Base-by-base conservation (phyloP, 2,797 vertebrate genomes). In the Melanotaenia boesemani region DNA sequence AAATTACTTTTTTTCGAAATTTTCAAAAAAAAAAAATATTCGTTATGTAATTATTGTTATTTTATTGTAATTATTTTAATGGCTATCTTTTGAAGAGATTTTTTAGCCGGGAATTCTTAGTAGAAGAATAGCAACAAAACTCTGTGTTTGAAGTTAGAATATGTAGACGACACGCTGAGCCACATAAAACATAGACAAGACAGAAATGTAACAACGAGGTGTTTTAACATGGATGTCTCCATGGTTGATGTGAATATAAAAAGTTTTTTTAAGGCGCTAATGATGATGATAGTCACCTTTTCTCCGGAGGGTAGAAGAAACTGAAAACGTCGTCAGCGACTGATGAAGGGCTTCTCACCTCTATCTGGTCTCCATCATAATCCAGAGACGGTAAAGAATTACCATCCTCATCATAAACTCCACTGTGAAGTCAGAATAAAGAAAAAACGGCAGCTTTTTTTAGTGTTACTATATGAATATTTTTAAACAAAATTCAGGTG, bases 321-420 rank as follows among this genome's bases (percentile, higher is more conserved):
- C 94, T 90, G 89, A 94, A 97, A 84, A 96, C 76, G 76, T 96
- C 96, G 62, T 96, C 95, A 32, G 90, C 88, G 70, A 94, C 76
- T 61, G 96, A 95, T 72, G 95, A 91, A 39, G 96, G 92, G 89
- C 94, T 96, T 69, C 94, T 95, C 72, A 94, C 90, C 11, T 95
- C 93, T 18, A 96, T 89, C 62, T 95, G 95, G 55, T 96, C 95
- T 28, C 91, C 91, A 82, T 97, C 96, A 18, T 96, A 97, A 80
- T 95, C 94, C 90, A 97, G 92, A 84, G 96, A 96, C 24, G 90
- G 94, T 82, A 97, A 92, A 26, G 94, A 95, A 79, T 96, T 96
- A n/a, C 96, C 97, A 56, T 96, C 96, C 84, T 96, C 95, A 74
- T 97, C 96, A 76, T 97, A 98, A 71, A 94, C 92, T 80, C 96